Evolutionary conservation across 2,888 invertebrate genomes (phyloP), one percentile per base, ranked within the genome.

Genomic region (Hirtodrosophila confusa): DNA sequence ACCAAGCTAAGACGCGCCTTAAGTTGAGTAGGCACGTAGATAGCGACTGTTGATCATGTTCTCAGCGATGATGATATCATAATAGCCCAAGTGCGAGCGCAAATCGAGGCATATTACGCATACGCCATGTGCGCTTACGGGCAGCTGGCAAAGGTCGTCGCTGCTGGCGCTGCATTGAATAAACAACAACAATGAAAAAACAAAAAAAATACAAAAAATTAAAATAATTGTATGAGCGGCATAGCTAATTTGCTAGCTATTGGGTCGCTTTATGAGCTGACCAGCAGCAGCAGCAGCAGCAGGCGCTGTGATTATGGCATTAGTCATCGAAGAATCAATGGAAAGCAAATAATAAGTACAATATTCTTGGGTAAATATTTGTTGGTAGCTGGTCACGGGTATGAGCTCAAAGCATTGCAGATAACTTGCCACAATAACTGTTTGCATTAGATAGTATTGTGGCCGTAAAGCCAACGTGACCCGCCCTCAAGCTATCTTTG

Each of bases 51-150:
- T 7, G 41, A 54, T 54, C 40, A 65, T 36, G 54, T 48, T 41
- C 9, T 23, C 51, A 7, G 11, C 35, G 3, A 35, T 40, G 4
- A 23, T 74, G 63, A 75, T 70, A 61, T 62, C 71, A 71, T 74
- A 27, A 33, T 48, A 24, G 39, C 1, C 1, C 43, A 43, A 72
- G 55, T 70, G 73, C n/a, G 51, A 63, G 37, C 24, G 23, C 39
- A 23, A 43, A n/a, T 50, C 39, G 48, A 36, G 35, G 39, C 47
- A 50, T 43, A 83, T 80, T 86, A 75, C 84, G 69, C 72, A 80
- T 82, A 77, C 80, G 87, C 85, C 80, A 77, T 80, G 80, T 84
- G 80, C 62, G 64, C 49, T 24, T 27, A 39, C 39, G 35, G 44
- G 47, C 75, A 64, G 56, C 45, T 58, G 53, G 27, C 43, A 58